Conservation (phyloP, 2,888 invertebrate species). For the Zootermopsis nevadensis region DNA sequence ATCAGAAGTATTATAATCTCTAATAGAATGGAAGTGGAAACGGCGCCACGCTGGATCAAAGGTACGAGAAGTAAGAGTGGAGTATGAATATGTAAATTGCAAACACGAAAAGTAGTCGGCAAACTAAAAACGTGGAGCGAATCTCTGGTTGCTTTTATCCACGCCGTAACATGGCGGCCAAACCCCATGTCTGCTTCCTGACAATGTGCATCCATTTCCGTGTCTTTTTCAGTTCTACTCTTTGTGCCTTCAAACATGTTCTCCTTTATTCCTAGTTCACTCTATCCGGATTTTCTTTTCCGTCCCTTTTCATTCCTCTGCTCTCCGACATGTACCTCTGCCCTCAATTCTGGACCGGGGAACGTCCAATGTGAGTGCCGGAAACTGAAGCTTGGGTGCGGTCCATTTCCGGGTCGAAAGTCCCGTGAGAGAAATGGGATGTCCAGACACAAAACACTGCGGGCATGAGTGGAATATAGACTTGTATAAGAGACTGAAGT, state of each 20-base stretch:
- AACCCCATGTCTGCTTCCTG: conserved; percentile 31
- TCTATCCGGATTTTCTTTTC: conserved; percentile 18
- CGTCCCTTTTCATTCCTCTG: background rate
- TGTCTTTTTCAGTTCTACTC: conserved; percentile 4
- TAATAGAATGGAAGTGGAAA: background rate
- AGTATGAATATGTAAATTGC: background rate
- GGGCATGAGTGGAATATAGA: background rate
- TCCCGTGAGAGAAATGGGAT: background rate
- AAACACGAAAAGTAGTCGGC: background rate
- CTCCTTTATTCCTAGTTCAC: background rate
- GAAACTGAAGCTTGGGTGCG: conserved; percentile 17
- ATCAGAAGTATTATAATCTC: too few relatives aligned
- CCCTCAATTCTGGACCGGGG: conserved; percentile 13
- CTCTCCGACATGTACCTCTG: background rate
- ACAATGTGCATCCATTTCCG: conserved; percentile 46
- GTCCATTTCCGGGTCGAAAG: conserved; percentile 22
- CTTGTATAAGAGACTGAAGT: too few relatives aligned
- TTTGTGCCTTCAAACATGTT: conserved; percentile 1
- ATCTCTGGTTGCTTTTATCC: conserved; percentile 9
- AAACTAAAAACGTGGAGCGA: background rate
- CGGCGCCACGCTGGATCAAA: background rate
- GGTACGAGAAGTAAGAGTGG: background rate
- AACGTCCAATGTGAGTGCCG: conserved; percentile 13
- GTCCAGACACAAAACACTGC: background rate
- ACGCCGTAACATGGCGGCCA: background rate